Evolutionary conservation across 1,140 invertebrate genomes (phyloP).

Genomic region (Planococcus citri): DNA sequence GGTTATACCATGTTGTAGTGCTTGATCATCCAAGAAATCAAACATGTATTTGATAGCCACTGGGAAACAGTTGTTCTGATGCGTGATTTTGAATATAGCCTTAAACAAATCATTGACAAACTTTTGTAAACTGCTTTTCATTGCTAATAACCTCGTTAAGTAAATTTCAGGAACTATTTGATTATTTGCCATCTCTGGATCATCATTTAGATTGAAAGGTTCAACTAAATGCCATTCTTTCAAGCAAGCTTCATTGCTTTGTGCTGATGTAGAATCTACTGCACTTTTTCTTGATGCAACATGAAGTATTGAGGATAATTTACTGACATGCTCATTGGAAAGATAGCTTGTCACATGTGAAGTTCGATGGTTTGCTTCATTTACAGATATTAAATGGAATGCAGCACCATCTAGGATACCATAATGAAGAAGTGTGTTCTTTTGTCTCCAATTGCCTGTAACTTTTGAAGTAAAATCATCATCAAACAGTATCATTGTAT

Average conservation of each 20-base stretch:
- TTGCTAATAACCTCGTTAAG: constrained; percentile 89
- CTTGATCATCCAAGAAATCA: constrained; percentile 99
- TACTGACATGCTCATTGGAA: too few species aligned
- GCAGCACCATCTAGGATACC: too few species aligned
- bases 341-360: constrained; percentile 91
- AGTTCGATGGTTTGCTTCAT: constrained; percentile 43
- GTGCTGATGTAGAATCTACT: too few species aligned
- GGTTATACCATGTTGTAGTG: constrained; percentile 84
- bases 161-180: constrained; percentile 99
- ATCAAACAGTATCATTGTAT: constrained; percentile 86
- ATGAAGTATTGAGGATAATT: constrained; percentile 72
- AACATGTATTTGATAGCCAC: constrained; percentile 99
- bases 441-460: constrained; percentile 91
- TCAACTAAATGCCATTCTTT: constrained; percentile 90
- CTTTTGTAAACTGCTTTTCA: constrained; percentile 94
- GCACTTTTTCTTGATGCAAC: too few species aligned
- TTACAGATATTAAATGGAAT: too few species aligned
- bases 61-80: constrained; percentile 70
- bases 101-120: constrained; percentile 99
- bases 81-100: constrained; percentile 94
- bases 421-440: constrained; percentile 67
- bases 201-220: constrained; percentile 55
- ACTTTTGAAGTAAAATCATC: constrained; percentile 92
- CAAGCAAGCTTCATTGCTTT: constrained; percentile 73
- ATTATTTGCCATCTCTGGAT: constrained; percentile 80